Evolutionary conservation across 2,888 invertebrate genomes (phyloP).

Genomic region (Phortica magna): DNA sequence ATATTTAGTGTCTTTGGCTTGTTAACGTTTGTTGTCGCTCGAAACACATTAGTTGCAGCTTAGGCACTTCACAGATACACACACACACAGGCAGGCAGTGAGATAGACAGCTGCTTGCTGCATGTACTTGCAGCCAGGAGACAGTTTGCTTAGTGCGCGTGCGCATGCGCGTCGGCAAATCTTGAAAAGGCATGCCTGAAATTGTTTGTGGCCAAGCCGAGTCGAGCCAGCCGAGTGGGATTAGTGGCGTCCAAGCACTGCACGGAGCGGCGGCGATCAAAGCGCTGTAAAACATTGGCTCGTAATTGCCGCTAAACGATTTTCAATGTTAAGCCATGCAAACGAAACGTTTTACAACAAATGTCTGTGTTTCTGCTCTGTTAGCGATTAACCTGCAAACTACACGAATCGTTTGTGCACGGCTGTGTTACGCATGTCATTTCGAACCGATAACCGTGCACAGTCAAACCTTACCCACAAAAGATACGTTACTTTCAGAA

Average conservation of each 20-base stretch:
- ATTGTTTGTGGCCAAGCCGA: slow-evolving; percentile 50
- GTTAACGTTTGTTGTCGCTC: slow-evolving; percentile 52
- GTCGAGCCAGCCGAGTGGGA: slow-evolving; percentile 61
- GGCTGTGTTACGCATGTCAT: too few species aligned
- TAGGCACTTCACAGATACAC: not conserved
- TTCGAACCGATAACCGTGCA: too few species aligned
- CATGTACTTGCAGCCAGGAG: slow-evolving; percentile 52
- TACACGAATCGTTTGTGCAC: too few species aligned
- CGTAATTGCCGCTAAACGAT: slow-evolving; percentile 74
- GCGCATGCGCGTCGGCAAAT: slow-evolving; percentile 64
- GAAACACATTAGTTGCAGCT: slow-evolving; percentile 51
- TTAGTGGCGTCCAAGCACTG: slow-evolving; percentile 73
- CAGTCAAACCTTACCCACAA: too few species aligned
- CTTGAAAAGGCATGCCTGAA: slow-evolving; percentile 71
- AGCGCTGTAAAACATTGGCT: slow-evolving; percentile 72
- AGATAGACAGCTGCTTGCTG: slow-evolving; percentile 34
- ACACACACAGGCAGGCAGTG: not conserved
- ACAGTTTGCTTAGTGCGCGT: slow-evolving; percentile 69
- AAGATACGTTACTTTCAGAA: too few species aligned
- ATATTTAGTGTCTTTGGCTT: slow-evolving; percentile 60
- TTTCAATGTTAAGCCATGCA: slow-evolving; percentile 64
- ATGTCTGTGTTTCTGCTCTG: slow-evolving; percentile 71
- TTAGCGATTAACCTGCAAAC: slow-evolving; percentile 40
- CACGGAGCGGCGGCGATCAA: slow-evolving; percentile 66
- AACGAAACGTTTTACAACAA: slow-evolving; percentile 70